Conservation (phyloP, 2,113 vertebrate genomes). For the Zonotrichia leucophrys region DNA sequence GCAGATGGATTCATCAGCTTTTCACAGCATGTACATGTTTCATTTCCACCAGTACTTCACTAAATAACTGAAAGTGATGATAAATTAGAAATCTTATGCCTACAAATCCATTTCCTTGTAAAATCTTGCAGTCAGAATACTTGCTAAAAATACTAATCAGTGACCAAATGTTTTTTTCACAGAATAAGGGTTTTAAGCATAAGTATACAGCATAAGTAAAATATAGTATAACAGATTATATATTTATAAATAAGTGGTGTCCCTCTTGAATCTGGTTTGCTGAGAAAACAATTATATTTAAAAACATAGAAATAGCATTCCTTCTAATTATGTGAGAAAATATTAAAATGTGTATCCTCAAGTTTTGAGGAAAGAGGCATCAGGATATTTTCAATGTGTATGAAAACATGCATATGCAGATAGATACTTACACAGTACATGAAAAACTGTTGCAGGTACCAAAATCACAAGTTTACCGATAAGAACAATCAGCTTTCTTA, state of each 20-base stretch:
- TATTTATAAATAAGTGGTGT: not conserved
- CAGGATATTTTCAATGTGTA: not conserved
- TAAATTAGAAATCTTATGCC: constrained; percentile 19
- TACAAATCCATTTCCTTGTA: not conserved
- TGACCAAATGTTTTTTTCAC: not conserved
- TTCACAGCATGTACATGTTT: not conserved
- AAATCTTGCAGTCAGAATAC: not conserved
- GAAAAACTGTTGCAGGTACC: not conserved
- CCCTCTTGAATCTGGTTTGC: not conserved
- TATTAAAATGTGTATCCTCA: not conserved
- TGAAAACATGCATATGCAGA: not conserved
- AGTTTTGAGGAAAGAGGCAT: not conserved
- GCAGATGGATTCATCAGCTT: not conserved
- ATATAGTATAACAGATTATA: not conserved
- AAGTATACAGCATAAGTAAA: not conserved
- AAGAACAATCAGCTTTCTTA: not conserved
- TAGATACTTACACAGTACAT: not conserved
- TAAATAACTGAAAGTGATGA: constrained; percentile 22
- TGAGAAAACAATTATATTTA: not conserved
- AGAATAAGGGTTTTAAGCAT: not conserved
- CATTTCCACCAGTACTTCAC: not conserved
- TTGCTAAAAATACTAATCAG: not conserved
- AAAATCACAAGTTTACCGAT: not conserved
- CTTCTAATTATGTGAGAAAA: not conserved
- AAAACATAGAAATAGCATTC: not conserved